A percentile compares a stretch with the other conserved stretches of the same genome.
Conservation (phyloP, 2,113 vertebrate species). For the Phainopepla nitens region DNA sequence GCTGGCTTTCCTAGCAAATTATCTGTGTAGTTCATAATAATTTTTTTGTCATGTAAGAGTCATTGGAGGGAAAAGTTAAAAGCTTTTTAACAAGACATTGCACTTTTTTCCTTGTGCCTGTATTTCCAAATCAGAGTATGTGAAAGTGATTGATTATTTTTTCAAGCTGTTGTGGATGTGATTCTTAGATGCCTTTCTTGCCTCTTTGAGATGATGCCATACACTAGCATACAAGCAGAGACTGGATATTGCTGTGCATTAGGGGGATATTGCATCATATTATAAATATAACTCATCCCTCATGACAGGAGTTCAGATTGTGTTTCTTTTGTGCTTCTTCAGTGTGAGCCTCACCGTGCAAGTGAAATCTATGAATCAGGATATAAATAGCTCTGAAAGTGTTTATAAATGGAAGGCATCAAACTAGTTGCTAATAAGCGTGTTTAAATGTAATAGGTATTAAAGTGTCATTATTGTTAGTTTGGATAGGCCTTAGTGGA, state of each 20-base stretch:
- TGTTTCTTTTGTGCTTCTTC: background rate
- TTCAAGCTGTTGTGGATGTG: background rate
- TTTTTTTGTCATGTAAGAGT: background rate
- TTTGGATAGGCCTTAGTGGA: background rate
- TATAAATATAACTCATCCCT: background rate
- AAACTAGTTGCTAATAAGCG: background rate
- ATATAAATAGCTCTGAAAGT: background rate
- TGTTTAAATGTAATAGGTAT: background rate
- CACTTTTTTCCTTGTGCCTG: background rate
- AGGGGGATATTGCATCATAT: rapidly evolving
- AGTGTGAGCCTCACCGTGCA: background rate
- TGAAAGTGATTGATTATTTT: background rate
- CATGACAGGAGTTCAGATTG: background rate
- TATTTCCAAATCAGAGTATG: background rate
- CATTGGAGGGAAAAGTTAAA: background rate
- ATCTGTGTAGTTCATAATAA: background rate
- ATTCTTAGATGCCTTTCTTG: background rate
- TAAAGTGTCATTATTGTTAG: background rate
- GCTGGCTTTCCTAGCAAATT: background rate
- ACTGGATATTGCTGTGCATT: background rate
- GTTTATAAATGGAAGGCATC: background rate
- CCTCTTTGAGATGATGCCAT: background rate
- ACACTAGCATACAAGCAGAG: background rate
- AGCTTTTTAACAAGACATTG: background rate
- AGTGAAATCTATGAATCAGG: background rate